A percentile compares a stretch with the other conserved stretches of the same genome.
These are phyloP conservation scores for Cyprinodon brontotheroides DNA, from an alignment of 2,113 vertebrate species.

Conservation along the genomic window DNA sequence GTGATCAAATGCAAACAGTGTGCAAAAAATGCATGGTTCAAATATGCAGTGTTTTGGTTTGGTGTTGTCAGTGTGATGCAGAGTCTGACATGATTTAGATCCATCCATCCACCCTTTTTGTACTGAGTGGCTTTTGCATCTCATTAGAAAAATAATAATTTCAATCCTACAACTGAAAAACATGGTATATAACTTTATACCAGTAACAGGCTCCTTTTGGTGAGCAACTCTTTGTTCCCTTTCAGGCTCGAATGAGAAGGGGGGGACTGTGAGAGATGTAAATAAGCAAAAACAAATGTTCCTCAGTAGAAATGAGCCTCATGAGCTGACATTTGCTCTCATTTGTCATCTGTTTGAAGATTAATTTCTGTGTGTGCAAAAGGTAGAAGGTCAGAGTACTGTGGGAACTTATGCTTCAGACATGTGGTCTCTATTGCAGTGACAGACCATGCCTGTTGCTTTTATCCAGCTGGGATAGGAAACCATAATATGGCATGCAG, in stretches of 20 bases:
- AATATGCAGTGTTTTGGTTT: too few species aligned
- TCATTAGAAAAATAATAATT: neutral
- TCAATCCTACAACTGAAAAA: neutral
- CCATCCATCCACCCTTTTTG: too few species aligned
- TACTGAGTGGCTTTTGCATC: neutral
- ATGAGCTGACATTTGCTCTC: conserved; percentile 18
- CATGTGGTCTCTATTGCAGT: conserved; percentile 74
- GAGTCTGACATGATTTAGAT: too few species aligned
- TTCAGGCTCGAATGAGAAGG: neutral
- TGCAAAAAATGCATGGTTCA: too few species aligned
- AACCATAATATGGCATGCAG: conserved; percentile 22
- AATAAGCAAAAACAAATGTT: neutral
- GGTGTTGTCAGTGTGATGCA: too few species aligned
- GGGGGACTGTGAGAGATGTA: neutral
- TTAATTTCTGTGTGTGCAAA: conserved; percentile 34
- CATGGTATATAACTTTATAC: neutral
- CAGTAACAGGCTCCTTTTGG: neutral
- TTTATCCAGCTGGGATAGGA: conserved; percentile 41
- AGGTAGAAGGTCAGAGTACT: conserved; percentile 51
- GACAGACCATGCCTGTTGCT: conserved; percentile 67
- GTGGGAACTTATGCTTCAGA: conserved; percentile 67
- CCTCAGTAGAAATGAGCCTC: neutral
- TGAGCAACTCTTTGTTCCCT: neutral
- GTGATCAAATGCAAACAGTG: too few species aligned
- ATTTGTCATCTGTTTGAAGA: conserved; percentile 19